These are phyloP conservation scores for Pycnonotus jocosus DNA, from an alignment of 2,113 vertebrate genomes.

Conservation along the genomic window DNA sequence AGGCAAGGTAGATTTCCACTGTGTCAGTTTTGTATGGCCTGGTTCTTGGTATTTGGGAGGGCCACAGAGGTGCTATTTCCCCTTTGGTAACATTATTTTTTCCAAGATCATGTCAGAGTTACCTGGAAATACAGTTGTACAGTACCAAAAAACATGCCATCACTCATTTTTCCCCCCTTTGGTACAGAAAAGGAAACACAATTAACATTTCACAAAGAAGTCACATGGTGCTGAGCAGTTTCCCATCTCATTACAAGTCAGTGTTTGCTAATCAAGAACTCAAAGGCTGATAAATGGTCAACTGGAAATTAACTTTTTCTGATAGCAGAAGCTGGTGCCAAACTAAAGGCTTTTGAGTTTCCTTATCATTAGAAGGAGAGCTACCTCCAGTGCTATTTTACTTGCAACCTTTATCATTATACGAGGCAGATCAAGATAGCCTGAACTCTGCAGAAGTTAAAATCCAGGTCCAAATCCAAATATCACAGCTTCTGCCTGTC, in stretches of 20 bases:
- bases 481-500: background rate
- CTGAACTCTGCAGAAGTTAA: background rate
- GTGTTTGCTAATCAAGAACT: background rate
- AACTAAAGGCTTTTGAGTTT: background rate
- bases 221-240: background rate
- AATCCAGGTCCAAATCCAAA: background rate
- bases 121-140: background rate
- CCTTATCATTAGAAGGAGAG: background rate
- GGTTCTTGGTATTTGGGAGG: accelerated
- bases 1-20: background rate
- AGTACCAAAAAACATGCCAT: background rate
- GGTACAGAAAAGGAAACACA: background rate
- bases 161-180: background rate
- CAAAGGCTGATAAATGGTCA: background rate
- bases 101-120: background rate
- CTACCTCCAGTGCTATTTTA: background rate
- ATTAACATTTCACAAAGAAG: background rate
- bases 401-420: background rate
- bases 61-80: background rate
- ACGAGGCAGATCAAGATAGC: background rate
- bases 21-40: background rate
- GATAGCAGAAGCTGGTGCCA: background rate
- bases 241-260: background rate
- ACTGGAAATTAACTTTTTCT: background rate
- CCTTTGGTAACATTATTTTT: background rate